Conservation (phyloP, 2,888 invertebrate species). For the Lithosia quadra region DNA sequence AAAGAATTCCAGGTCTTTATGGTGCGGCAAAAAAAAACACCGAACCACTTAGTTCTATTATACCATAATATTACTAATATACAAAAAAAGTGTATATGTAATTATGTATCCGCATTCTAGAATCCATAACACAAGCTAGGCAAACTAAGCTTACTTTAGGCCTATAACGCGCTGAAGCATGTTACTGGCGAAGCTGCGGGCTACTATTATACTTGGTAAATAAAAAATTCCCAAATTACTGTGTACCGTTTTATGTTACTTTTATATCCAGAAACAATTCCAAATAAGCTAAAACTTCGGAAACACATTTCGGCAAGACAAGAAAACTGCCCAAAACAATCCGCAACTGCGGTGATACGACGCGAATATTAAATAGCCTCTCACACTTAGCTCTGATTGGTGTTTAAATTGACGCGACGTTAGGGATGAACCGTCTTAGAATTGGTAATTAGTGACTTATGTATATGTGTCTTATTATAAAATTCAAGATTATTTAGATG, state of each 20-base stretch:
- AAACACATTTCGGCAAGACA: neutral
- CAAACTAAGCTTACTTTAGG: no score
- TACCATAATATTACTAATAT: no score
- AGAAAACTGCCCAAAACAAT: slow-evolving; percentile 4
- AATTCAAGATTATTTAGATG: no score
- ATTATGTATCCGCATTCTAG: no score
- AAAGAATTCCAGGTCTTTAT: no score
- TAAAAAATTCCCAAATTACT: neutral
- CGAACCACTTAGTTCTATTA: no score
- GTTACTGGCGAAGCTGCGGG: no score
- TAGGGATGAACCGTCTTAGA: slow-evolving; percentile 11
- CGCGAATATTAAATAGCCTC: slow-evolving; percentile 48
- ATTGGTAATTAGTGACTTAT: slow-evolving; percentile 13
- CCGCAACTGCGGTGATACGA: neutral
- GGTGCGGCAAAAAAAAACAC: no score
- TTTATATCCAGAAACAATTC: neutral
- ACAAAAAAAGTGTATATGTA: no score
- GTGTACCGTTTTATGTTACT: neutral
- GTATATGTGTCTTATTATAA: no score
- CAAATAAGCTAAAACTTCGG: neutral
- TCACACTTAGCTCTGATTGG: slow-evolving; percentile 51
- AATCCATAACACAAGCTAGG: no score
- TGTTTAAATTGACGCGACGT: slow-evolving; percentile 41
- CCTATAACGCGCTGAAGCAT: no score
- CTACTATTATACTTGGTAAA: neutral